These are phyloP conservation scores for Sebastolobus altivelis DNA, from an alignment of 2,797 vertebrate species.

Conservation along the genomic window DNA sequence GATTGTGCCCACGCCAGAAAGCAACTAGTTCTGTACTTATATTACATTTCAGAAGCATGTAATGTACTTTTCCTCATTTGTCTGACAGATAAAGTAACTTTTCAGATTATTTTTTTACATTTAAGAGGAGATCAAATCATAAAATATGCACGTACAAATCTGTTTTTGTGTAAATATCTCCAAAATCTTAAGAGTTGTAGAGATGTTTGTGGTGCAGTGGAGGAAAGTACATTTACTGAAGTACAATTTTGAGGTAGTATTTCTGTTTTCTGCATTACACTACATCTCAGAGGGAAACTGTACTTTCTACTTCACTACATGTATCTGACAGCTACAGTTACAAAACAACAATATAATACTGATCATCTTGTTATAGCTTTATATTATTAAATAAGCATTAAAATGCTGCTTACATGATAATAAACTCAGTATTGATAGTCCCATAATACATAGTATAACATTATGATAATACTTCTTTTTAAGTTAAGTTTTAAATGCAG, in stretches of 20 bases:
- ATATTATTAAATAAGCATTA: background rate
- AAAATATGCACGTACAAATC: background rate
- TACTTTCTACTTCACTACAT: background rate
- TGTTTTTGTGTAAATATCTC: background rate
- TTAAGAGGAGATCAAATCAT: background rate
- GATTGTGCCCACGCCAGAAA: background rate
- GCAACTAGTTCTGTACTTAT: background rate
- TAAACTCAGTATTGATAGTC: background rate
- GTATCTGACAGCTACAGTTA: background rate
- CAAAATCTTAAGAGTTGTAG: background rate
- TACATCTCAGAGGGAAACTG: background rate
- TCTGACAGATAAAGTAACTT: background rate
- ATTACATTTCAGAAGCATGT: background rate
- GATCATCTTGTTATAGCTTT: too few relatives aligned
- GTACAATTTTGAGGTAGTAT: background rate
- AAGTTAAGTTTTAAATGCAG: background rate
- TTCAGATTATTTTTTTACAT: background rate
- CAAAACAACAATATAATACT: too few relatives aligned
- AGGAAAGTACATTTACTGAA: background rate
- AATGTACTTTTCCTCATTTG: background rate
- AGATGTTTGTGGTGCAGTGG: background rate
- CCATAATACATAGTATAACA: background rate
- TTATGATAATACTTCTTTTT: background rate
- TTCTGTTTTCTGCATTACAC: background rate
- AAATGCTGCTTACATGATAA: background rate